Evolutionary conservation across 1,140 invertebrate genomes (phyloP).

Genomic region (Teleogryllus occipitalis): DNA sequence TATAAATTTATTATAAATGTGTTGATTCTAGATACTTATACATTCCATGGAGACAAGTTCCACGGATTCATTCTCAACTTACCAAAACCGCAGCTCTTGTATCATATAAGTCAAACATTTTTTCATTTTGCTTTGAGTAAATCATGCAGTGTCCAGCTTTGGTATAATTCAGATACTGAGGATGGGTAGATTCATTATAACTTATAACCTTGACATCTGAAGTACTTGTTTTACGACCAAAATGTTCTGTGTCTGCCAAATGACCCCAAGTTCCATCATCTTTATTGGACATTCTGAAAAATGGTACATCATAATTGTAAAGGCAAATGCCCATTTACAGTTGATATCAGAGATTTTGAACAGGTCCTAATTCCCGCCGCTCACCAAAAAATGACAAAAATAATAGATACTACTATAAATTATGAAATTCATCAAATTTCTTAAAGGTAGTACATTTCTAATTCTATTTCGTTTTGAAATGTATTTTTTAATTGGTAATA

Average conservation of each 20-base stretch:
- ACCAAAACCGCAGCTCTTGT: conserved; percentile 29
- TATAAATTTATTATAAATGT: neutral
- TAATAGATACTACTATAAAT: too few relatives aligned
- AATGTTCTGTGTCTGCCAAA: conserved; percentile 26
- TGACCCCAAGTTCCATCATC: conserved; percentile 22
- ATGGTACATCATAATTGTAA: too few relatives aligned
- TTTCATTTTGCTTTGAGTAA: conserved; percentile 27
- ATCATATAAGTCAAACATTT: conserved; percentile 28
- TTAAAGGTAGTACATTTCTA: too few relatives aligned
- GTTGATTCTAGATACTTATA: neutral
- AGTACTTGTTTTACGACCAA: conserved; percentile 23
- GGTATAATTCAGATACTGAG: conserved; percentile 22
- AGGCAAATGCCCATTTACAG: too few relatives aligned
- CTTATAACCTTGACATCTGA: conserved; percentile 24
- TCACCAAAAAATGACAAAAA: too few relatives aligned
- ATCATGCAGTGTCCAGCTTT: conserved; percentile 31
- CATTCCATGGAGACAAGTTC: neutral
- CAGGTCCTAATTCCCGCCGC: too few relatives aligned
- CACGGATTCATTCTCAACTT: conserved; percentile 15
- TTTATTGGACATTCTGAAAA: conserved; percentile 7
- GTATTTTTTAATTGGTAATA: too few relatives aligned
- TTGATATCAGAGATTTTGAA: too few relatives aligned
- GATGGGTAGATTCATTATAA: conserved; percentile 22
- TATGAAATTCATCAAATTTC: too few relatives aligned
- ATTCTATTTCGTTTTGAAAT: too few relatives aligned